Evolutionary conservation across 2,888 invertebrate species (phyloP).

Genomic region (Odontocerum albicorne): DNA sequence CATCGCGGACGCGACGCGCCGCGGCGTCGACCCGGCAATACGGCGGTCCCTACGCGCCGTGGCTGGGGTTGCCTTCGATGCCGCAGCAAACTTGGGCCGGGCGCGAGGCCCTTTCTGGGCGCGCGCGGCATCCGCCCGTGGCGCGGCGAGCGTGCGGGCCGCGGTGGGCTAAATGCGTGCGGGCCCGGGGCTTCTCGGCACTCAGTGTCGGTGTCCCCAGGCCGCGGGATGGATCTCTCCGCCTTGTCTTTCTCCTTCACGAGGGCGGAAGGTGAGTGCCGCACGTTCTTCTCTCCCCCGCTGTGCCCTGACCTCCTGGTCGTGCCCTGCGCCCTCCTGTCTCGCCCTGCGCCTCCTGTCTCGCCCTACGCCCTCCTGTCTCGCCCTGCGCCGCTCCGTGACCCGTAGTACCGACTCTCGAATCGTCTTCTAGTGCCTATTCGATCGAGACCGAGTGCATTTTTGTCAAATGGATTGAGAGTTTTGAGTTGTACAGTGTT

Average conservation of each 20-base stretch:
- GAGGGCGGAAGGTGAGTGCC: conserved; percentile 34
- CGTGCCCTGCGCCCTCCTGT: conserved; percentile 4
- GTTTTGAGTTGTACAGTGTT: too few relatives aligned
- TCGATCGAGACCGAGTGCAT: too few relatives aligned
- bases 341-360: too few relatives aligned
- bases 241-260: conserved; percentile 24
- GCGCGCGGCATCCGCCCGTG: conserved; percentile 33
- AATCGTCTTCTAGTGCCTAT: too few relatives aligned
- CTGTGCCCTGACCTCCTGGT: not conserved
- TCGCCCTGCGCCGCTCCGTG: too few relatives aligned
- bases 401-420: too few relatives aligned
- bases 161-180: conserved; percentile 12
- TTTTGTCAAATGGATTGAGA: too few relatives aligned
- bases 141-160: conserved; percentile 37
- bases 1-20: not conserved
- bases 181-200: conserved; percentile 24
- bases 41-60: not conserved
- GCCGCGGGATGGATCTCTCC: conserved; percentile 36
- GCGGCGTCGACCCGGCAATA: not conserved
- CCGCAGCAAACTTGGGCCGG: not conserved
- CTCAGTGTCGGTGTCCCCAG: conserved; percentile 36
- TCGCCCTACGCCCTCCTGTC: too few relatives aligned
- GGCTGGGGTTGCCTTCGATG: not conserved
- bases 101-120: conserved; percentile 20
- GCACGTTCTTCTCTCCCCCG: conserved; percentile 2